These are phyloP conservation scores for Drosophila longiperda DNA, from an alignment of 2,888 invertebrate genomes.

Conservation along the genomic window DNA sequence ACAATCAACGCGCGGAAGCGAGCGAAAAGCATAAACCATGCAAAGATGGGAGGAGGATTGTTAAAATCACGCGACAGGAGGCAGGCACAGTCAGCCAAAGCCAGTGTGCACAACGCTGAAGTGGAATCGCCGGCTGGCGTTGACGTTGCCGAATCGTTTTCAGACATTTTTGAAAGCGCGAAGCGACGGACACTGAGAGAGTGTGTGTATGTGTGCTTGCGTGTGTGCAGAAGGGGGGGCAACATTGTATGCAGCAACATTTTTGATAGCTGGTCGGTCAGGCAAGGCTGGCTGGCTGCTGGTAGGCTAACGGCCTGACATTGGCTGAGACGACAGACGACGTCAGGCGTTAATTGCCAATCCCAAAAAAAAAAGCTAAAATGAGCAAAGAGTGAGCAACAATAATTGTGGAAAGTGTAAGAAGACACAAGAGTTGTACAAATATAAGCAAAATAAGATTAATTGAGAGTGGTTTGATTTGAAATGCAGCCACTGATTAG, in stretches of 20 bases:
- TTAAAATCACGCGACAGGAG: conserved; percentile 78
- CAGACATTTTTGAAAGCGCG: conserved; percentile 47
- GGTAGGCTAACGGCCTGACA: conserved; percentile 23
- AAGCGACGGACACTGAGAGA: conserved; percentile 20
- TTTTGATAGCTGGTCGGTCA: conserved; percentile 38
- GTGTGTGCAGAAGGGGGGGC: not conserved
- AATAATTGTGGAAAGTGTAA: conserved; percentile 34
- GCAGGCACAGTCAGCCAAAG: conserved; percentile 47
- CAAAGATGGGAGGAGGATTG: conserved; percentile 72
- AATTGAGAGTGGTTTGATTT: not conserved
- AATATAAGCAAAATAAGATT: not conserved
- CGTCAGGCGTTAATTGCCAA: conserved; percentile 53
- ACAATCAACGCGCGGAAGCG: conserved; percentile 77
- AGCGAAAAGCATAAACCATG: conserved; percentile 78
- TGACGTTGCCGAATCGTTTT: conserved; percentile 52
- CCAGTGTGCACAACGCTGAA: conserved; percentile 70
- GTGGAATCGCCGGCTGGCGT: conserved; percentile 63
- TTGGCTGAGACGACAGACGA: conserved; percentile 24
- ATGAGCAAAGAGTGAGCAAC: conserved; percentile 29
- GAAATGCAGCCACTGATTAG: not conserved
- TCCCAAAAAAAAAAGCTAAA: conserved; percentile 6
- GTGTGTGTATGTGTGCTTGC: conserved; percentile 3
- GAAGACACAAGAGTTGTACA: conserved; percentile 8
- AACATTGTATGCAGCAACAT: conserved; percentile 27
- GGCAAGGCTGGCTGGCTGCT: conserved; percentile 13